Evolutionary conservation across 2,113 vertebrate genomes (phyloP).

Genomic region (Petaurus breviceps): DNA sequence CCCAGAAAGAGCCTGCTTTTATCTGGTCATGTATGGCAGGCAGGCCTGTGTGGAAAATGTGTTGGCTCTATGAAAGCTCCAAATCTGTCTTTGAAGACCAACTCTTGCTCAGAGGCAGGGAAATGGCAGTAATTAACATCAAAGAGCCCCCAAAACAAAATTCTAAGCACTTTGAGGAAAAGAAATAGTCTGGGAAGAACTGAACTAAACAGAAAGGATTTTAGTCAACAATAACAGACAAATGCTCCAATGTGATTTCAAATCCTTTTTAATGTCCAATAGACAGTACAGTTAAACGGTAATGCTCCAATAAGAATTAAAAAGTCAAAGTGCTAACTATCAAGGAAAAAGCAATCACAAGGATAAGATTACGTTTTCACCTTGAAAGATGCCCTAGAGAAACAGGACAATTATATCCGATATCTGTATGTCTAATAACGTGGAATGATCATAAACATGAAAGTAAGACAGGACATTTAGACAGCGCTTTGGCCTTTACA

Average conservation of each 20-base stretch:
- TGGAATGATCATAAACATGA: not conserved
- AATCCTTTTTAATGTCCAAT: not conserved
- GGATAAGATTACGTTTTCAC: not conserved
- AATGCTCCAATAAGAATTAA: not conserved
- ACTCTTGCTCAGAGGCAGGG: not conserved
- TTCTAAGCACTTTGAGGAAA: not conserved
- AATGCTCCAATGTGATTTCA: not conserved
- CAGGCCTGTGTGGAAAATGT: not conserved
- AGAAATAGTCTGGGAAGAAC: not conserved
- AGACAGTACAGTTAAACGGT: not conserved
- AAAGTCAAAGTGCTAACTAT: not conserved
- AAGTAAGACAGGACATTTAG: not conserved
- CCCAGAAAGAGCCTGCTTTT: not conserved
- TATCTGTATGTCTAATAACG: not conserved
- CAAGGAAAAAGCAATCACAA: not conserved
- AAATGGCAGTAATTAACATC: not conserved
- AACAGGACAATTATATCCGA: not conserved
- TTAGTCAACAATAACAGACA: not conserved
- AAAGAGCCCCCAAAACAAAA: not conserved
- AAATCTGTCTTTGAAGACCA: not conserved
- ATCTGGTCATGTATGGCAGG: not conserved
- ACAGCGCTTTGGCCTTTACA: not conserved
- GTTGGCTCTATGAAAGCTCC: not conserved
- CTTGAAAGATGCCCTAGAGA: not conserved
- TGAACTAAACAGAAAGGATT: not conserved